Conservation (phyloP, 2,113 vertebrate genomes). For the Kryptolebias marmoratus region DNA sequence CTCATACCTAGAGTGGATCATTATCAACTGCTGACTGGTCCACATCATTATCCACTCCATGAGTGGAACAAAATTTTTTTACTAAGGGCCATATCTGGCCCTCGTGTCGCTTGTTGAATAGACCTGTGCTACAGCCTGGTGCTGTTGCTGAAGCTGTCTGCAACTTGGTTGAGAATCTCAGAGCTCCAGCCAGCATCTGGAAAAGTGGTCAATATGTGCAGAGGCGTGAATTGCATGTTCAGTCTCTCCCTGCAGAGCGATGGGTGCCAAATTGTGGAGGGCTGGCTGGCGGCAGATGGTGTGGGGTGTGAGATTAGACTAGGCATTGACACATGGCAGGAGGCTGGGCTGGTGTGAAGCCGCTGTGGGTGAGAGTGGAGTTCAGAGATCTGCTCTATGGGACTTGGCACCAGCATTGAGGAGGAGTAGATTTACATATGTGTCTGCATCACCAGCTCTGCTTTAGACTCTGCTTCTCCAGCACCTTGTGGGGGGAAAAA, state of each 20-base stretch:
- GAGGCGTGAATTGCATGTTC: constrained; percentile 47
- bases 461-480: constrained; percentile 43
- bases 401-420: constrained; percentile 43
- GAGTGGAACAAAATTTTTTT: too few species aligned
- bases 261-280: constrained; percentile 52
- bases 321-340: constrained; percentile 64
- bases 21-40: too few species aligned
- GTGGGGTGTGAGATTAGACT: constrained; percentile 66
- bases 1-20: too few species aligned
- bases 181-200: constrained; percentile 34
- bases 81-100: too few species aligned
- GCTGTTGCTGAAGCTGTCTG: background rate
- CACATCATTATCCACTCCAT: too few species aligned
- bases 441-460: constrained; percentile 35
- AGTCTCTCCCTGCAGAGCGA: constrained; percentile 39
- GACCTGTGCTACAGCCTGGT: background rate
- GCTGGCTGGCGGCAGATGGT: constrained; percentile 67
- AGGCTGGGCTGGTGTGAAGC: constrained; percentile 60
- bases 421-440: constrained; percentile 52
- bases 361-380: constrained; percentile 56
- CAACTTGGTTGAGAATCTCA: constrained; percentile 27
- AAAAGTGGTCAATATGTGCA: constrained; percentile 52
- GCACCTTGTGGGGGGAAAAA: constrained; percentile 43
- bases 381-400: constrained; percentile 60
- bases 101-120: too few species aligned